Conservation (phyloP, 2,113 vertebrate species). For the Gasterosteus nipponicus region DNA sequence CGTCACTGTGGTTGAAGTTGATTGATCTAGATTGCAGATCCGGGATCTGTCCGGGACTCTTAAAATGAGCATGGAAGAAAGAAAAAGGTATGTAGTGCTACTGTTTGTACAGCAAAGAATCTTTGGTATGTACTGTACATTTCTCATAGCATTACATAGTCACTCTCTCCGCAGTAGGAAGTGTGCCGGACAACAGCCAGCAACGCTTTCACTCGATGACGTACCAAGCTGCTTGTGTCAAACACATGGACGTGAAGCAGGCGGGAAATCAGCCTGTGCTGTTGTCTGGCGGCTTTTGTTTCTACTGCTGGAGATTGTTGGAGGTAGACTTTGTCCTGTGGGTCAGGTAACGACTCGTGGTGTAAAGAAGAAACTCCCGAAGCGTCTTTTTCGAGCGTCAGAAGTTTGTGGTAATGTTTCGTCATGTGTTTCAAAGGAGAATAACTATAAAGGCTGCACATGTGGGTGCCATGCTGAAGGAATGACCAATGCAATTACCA, state of each 20-base stretch:
- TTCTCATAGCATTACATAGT: slow-evolving; percentile 52
- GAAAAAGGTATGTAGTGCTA: slow-evolving; percentile 36
- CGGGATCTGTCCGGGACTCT: background rate
- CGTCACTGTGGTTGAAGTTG: background rate
- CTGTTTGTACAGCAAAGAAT: slow-evolving; percentile 65
- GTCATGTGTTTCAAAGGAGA: background rate
- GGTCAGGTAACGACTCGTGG: slow-evolving; percentile 24
- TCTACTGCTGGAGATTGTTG: slow-evolving; percentile 41
- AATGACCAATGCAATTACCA: slow-evolving; percentile 5
- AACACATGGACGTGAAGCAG: background rate
- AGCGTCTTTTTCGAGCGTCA: background rate
- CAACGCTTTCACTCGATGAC: background rate
- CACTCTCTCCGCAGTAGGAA: slow-evolving; percentile 43
- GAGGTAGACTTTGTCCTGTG: slow-evolving; percentile 70
- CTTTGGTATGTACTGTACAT: slow-evolving; percentile 73
- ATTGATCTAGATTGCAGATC: background rate
- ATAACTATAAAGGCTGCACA: background rate
- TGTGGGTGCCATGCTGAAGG: slow-evolving; percentile 43
- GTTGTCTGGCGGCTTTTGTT: slow-evolving; percentile 43
- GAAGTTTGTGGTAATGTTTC: background rate
- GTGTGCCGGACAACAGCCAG: slow-evolving; percentile 19
- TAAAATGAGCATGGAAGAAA: background rate
- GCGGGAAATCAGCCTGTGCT: slow-evolving; percentile 1
- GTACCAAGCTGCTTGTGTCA: background rate
- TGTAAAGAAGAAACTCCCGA: background rate